A percentile compares a stretch with the other conserved stretches of the same genome.
These are phyloP conservation scores for Lymantria dispar DNA, from an alignment of 2,888 invertebrate species.

Conservation along the genomic window DNA sequence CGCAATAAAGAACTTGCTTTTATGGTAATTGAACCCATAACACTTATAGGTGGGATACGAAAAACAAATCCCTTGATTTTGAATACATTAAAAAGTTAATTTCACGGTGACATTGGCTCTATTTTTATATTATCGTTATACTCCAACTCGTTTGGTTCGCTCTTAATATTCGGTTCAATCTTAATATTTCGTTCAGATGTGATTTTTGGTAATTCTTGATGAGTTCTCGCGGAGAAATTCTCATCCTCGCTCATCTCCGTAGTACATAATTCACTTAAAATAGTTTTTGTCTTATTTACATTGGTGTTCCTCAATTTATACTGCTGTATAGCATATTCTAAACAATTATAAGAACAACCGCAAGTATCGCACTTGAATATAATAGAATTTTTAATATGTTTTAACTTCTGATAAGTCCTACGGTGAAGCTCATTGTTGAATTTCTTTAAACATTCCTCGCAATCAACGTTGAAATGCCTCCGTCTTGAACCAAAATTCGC, in stretches of 20 bases:
- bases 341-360: conserved; percentile 38
- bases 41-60: too few species aligned
- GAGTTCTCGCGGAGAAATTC: conserved; percentile 24
- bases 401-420: conserved; percentile 44
- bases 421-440: conserved; percentile 50
- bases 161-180: conserved; percentile 30
- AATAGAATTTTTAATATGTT: conserved; percentile 43
- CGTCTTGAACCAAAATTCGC: conserved; percentile 48
- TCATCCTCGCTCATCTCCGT: conserved; percentile 66
- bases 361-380: conserved; percentile 59
- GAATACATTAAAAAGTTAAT: too few species aligned
- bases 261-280: conserved; percentile 65
- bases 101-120: conserved; percentile 41
- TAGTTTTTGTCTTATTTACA: conserved; percentile 45
- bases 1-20: too few species aligned
- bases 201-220: conserved; percentile 53
- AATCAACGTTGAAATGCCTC: conserved; percentile 46
- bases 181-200: conserved; percentile 40
- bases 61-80: too few species aligned
- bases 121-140: conserved; percentile 33
- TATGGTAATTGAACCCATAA: too few species aligned
- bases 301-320: conserved; percentile 43
- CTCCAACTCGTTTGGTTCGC: conserved; percentile 26
- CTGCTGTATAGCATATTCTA: conserved; percentile 57
- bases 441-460: conserved; percentile 55